Evolutionary conservation across 2,113 vertebrate genomes (phyloP).

Genomic region (Pedetes capensis): DNA sequence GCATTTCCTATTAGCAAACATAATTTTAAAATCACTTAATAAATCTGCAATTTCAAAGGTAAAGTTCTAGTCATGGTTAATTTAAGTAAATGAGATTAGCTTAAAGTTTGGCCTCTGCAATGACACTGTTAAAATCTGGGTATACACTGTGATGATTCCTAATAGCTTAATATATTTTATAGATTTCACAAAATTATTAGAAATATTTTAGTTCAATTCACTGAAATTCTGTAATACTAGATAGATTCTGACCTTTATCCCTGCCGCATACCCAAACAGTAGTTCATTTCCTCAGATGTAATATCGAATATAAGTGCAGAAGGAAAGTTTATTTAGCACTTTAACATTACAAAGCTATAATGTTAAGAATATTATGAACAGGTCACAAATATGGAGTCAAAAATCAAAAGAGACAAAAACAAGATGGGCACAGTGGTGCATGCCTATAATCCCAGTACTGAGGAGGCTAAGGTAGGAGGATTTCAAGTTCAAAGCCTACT

Average conservation of each 20-base stretch:
- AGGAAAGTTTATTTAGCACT: neutral
- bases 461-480: too few relatives aligned
- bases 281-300: neutral
- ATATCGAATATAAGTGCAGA: too few relatives aligned
- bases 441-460: too few relatives aligned
- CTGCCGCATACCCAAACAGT: neutral
- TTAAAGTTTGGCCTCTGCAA: neutral
- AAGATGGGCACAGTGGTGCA: too few relatives aligned
- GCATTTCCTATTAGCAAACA: conserved; percentile 83
- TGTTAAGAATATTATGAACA: too few relatives aligned
- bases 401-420: too few relatives aligned
- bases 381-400: too few relatives aligned
- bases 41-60: neutral
- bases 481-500: too few relatives aligned
- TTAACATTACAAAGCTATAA: neutral
- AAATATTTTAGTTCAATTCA: neutral
- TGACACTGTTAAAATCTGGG: neutral
- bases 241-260: neutral
- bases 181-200: neutral
- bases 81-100: neutral
- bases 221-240: neutral
- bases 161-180: neutral
- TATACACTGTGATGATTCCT: neutral
- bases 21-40: neutral
- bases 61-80: neutral